Percentiles rank a stretch among this genome's conserved stretches.
Evolutionary conservation across 2,113 vertebrate genomes (phyloP).

Genomic region (Macquaria australasica): DNA sequence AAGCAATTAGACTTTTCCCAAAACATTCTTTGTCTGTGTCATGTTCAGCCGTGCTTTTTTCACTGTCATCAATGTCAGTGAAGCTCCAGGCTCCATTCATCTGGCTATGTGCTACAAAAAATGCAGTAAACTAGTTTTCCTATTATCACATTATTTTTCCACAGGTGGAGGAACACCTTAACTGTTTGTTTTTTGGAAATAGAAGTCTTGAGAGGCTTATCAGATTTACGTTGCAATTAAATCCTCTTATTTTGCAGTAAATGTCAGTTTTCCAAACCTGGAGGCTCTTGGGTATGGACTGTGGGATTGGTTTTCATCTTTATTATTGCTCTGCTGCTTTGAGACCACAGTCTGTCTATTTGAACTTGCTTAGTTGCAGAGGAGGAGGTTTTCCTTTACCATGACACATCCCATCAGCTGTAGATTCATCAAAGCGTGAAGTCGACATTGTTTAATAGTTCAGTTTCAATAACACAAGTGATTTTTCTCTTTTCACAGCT

Average conservation of each 20-base stretch:
- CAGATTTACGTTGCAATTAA: neutral
- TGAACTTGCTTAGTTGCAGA: neutral
- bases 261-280: neutral
- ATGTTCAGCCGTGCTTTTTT: neutral
- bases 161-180: neutral
- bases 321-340: neutral
- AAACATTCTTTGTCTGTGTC: neutral
- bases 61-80: neutral
- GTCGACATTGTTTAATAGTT: neutral
- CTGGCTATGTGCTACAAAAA: neutral
- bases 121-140: neutral
- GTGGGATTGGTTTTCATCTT: neutral
- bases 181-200: neutral
- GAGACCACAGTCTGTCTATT: neutral
- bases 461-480: neutral
- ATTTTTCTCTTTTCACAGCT: neutral
- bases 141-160: neutral
- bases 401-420: neutral
- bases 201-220: neutral
- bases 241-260: neutral
- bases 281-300: neutral
- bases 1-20: neutral
- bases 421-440: neutral
- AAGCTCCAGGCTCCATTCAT: neutral
- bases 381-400: neutral